These are phyloP conservation scores for Phaonia tiefii DNA, from an alignment of 2,888 invertebrate genomes.

Conservation along the genomic window DNA sequence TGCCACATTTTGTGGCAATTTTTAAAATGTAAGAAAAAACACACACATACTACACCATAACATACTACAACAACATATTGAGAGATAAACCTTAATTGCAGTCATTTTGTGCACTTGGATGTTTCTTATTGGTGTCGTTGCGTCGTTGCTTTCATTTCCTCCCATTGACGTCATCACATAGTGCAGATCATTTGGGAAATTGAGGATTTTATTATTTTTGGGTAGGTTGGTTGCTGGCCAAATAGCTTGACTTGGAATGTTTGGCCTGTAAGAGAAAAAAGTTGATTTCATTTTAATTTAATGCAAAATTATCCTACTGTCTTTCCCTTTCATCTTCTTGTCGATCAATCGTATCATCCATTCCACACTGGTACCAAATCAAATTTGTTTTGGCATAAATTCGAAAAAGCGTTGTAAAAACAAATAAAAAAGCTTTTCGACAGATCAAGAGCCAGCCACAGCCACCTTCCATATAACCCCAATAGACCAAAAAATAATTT, in stretches of 20 bases:
- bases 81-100: conserved; percentile 46
- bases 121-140: background rate
- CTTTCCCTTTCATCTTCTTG: background rate
- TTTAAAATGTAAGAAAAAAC: background rate
- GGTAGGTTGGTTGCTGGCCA: conserved; percentile 3
- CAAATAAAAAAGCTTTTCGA: too few species aligned
- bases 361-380: too few species aligned
- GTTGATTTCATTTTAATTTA: conserved; percentile 5
- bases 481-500: too few species aligned
- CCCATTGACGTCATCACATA: conserved; percentile 40
- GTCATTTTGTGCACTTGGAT: conserved; percentile 8
- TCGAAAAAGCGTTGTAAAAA: too few species aligned
- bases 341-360: background rate
- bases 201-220: background rate
- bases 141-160: background rate
- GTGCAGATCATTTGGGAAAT: conserved; percentile 2
- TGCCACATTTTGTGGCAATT: background rate
- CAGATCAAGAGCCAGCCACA: too few species aligned
- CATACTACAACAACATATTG: too few species aligned
- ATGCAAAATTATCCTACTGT: conserved; percentile 8
- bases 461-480: too few species aligned
- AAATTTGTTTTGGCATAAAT: too few species aligned
- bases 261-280: conserved; percentile 5
- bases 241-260: background rate
- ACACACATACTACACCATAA: background rate